phyloP scores from a whole-genome alignment of 2,888 invertebrate species.

The Sinohyriopsis cumingii region DNA sequence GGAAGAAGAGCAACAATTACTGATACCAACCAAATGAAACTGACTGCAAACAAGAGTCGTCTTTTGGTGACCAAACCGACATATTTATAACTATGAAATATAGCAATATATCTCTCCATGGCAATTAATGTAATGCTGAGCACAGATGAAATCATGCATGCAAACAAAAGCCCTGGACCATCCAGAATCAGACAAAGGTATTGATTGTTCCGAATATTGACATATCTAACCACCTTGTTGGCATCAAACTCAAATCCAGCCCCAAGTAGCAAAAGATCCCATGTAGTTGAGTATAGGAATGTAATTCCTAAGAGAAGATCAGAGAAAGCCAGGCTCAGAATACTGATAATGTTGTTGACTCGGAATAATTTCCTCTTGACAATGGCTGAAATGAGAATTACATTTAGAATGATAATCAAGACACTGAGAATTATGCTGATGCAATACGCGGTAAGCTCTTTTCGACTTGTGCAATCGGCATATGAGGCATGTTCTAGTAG shows the following conservation, averaged over 20 bases:
- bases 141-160: conserved; percentile 34
- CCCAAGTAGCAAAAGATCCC: conserved; percentile 22
- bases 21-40: conserved; percentile 25
- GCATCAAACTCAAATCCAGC: conserved; percentile 28
- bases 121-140: conserved; percentile 28
- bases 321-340: conserved; percentile 28
- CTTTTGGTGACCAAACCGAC: conserved; percentile 20
- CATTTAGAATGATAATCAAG: conserved; percentile 23
- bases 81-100: conserved; percentile 26
- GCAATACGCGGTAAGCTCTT: conserved; percentile 23
- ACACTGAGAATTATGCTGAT: conserved; percentile 27
- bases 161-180: conserved; percentile 30
- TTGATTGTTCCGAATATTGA: conserved; percentile 19
- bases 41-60: conserved; percentile 10
- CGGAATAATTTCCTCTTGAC: conserved; percentile 9
- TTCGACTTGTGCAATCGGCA: conserved; percentile 24
- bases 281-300: conserved; percentile 27
- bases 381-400: conserved; percentile 19
- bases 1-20: conserved; percentile 24
- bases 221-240: conserved; percentile 11
- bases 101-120: conserved; percentile 26
- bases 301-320: conserved; percentile 31
- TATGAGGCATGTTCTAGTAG: conserved; percentile 19
- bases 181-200: conserved; percentile 30
- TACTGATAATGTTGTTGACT: conserved; percentile 19